Evolutionary conservation across 2,888 invertebrate species (phyloP), one percentile per base, ranked within the genome.

Genomic region (Thymelicus acteon): DNA sequence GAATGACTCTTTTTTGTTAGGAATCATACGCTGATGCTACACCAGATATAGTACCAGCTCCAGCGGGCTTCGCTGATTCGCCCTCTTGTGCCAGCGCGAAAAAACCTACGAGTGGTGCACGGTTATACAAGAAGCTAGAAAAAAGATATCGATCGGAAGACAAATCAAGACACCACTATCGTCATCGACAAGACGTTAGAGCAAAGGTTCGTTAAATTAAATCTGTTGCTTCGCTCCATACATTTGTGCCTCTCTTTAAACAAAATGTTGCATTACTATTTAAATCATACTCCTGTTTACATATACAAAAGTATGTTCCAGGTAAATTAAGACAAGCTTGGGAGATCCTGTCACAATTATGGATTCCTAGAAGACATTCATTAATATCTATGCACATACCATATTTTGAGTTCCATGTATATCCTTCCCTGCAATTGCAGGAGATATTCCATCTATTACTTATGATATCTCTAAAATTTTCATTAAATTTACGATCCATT

Each of bases 41-140:
- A 7, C 93, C 93, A 47, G 97, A 97, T 80, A 97, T 98, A 77
- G 97, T 98, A 1, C 97, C 97, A 81, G 98, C 98, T 0, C 98
- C 98, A 2, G 97, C 97, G 15, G 97, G 97, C 58, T 98, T 98
- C 84, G 98, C 97, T 7, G 98, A 98, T 86, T 97, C 97, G 0
- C 98, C 98, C 6, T 92, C 88, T 31, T 93, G 95, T 80, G 74
- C 79, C 4, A 82, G 84, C 19, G 80, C 84, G 8, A 93, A 91
- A 77, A 92, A 92, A 72, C 83, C 86, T 24, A 80, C 88, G 5
- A 92, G 78, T 71, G 94, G 94, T 71, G 95, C 94, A 61, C 93
- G 95, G 39, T 86, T 97, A 39, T 97, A 97, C 84, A 97, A 96
- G 88, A 97, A 96, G 86, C 95, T 96, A 82, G 97, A 96, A 81